A percentile compares a stretch with the other conserved stretches of the same genome.
Evolutionary conservation across 1,140 invertebrate species (phyloP).

Genomic region (Spodoptera frugiperda): DNA sequence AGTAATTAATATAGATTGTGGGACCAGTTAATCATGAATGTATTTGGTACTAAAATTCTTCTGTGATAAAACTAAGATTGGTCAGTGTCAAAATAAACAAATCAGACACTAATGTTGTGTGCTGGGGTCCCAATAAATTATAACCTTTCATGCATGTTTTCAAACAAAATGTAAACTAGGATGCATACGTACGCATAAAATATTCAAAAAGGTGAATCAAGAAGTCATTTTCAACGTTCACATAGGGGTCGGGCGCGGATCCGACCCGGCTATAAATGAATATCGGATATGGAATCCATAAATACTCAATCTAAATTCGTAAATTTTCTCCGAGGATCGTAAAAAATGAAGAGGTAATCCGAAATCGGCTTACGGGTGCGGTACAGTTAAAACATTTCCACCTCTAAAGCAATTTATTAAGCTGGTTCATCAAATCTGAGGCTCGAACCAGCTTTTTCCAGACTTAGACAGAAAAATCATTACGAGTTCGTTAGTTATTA

Average conservation of each 20-base stretch:
- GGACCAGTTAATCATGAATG: too few species aligned
- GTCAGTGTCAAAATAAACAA: too few species aligned
- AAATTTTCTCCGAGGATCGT: constrained; percentile 70
- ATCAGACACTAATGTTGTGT: too few species aligned
- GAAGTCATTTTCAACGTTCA: constrained; percentile 66
- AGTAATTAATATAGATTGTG: too few species aligned
- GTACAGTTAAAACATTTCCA: constrained; percentile 68
- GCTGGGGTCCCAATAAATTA: too few species aligned
- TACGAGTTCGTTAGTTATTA: constrained; percentile 15
- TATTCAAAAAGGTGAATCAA: constrained; percentile 56
- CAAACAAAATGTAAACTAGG: background rate
- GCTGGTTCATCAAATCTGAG: constrained; percentile 57
- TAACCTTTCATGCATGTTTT: too few species aligned
- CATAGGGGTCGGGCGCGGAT: constrained; percentile 57
- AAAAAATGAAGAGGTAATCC: constrained; percentile 74
- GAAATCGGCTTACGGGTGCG: constrained; percentile 65
- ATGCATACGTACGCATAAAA: constrained; percentile 6
- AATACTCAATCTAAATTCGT: constrained; percentile 79
- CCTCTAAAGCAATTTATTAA: constrained; percentile 61
- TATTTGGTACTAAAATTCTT: too few species aligned
- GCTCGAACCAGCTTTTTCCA: background rate
- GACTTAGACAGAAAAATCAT: constrained; percentile 22
- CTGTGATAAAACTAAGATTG: too few species aligned
- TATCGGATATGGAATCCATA: constrained; percentile 76
- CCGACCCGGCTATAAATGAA: constrained; percentile 74